These are phyloP conservation scores for Spialia ferax DNA, from an alignment of 2,888 invertebrate genomes.

Conservation along the genomic window DNA sequence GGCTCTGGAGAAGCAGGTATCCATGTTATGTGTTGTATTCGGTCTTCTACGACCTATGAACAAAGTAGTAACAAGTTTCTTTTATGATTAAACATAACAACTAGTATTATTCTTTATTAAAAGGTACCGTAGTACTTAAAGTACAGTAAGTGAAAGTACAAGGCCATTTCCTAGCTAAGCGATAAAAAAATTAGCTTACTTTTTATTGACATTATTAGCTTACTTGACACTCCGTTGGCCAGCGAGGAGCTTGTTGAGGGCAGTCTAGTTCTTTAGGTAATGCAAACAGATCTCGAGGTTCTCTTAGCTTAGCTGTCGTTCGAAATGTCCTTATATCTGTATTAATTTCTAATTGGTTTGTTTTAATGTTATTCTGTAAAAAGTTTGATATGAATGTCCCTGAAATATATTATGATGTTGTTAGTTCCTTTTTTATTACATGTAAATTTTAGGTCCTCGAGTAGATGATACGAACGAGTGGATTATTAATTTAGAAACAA, in stretches of 20 bases:
- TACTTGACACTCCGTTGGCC: constrained; percentile 91
- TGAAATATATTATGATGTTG: constrained; percentile 53
- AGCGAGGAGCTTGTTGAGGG: constrained; percentile 93
- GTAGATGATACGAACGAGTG: too few species aligned
- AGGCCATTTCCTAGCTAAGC: too few species aligned
- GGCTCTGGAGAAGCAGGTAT: constrained; percentile 91
- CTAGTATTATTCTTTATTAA: too few species aligned
- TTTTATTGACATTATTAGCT: background rate
- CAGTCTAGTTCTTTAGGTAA: constrained; percentile 90
- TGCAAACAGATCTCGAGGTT: constrained; percentile 91
- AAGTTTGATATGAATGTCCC: constrained; percentile 89
- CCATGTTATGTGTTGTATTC: constrained; percentile 92
- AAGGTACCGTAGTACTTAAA: too few species aligned
- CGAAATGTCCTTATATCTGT: constrained; percentile 89
- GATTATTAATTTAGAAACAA: too few species aligned
- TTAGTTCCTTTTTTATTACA: background rate
- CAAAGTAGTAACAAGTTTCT: background rate
- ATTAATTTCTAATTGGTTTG: constrained; percentile 89
- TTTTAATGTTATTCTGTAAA: constrained; percentile 88
- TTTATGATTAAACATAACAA: too few species aligned
- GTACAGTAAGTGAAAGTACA: too few species aligned
- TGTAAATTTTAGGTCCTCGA: too few species aligned
- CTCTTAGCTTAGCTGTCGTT: constrained; percentile 88
- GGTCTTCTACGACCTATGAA: constrained; percentile 92
- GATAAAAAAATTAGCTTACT: too few species aligned